These are phyloP conservation scores for Drosophila quinaria DNA, from an alignment of 2,888 invertebrate genomes.

Conservation along the genomic window DNA sequence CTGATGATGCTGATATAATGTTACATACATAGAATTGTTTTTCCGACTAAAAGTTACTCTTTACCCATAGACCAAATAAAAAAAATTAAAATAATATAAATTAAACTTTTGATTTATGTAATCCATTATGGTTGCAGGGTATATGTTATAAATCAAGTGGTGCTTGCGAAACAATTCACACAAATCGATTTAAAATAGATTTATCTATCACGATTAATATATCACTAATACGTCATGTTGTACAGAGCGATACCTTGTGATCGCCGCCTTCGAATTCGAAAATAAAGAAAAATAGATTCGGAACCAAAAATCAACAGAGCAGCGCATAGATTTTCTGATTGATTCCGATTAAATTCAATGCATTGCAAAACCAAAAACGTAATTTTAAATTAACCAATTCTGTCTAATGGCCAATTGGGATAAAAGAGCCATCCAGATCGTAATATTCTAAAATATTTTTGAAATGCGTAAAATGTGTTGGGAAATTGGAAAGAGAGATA, in stretches of 20 bases:
- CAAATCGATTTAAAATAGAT: slow-evolving; percentile 69
- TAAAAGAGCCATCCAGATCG: slow-evolving; percentile 1
- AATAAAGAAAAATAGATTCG: slow-evolving; percentile 21
- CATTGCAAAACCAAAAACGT: slow-evolving; percentile 28
- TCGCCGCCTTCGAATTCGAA: slow-evolving; percentile 23
- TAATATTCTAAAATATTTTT: slow-evolving; percentile 38
- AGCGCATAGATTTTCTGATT: slow-evolving; percentile 45
- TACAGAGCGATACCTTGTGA: slow-evolving; percentile 58
- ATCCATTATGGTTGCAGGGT: slow-evolving; percentile 6
- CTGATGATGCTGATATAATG: neutral
- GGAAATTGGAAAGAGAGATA: slow-evolving; percentile 26
- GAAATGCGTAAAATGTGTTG: slow-evolving; percentile 49
- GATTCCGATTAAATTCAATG: slow-evolving; percentile 44
- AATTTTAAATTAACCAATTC: slow-evolving; percentile 48
- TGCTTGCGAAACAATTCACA: slow-evolving; percentile 42
- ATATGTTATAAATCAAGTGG: slow-evolving; percentile 29
- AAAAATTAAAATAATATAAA: too few relatives aligned
- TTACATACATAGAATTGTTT: neutral
- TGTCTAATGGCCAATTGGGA: slow-evolving; percentile 19
- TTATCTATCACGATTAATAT: slow-evolving; percentile 56
- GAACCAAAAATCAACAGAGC: slow-evolving; percentile 51
- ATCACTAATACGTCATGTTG: slow-evolving; percentile 67
- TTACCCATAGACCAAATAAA: neutral
- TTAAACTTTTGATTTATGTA: too few relatives aligned
- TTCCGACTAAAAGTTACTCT: neutral